These are phyloP conservation scores for cat (Felis catus) DNA, from an alignment of 2,113 vertebrate genomes.

Conservation along the genomic window DNA sequence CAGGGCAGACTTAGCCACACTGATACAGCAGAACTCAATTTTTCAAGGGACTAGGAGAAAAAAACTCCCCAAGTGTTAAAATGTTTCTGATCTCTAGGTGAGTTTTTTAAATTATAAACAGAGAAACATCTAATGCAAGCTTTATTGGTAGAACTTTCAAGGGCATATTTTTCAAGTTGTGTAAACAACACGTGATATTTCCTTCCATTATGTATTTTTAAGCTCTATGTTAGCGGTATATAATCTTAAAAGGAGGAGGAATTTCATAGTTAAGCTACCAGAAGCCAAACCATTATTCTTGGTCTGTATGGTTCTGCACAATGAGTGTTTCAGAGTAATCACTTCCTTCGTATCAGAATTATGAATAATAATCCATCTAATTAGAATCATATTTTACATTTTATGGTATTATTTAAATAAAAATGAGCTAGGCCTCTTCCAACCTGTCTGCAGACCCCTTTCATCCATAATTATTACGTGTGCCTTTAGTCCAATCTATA, in stretches of 20 bases:
- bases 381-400: slow-evolving; percentile 9
- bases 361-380: not conserved
- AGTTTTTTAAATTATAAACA: slow-evolving; percentile 54
- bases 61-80: slow-evolving; percentile 33
- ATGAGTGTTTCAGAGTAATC: not conserved
- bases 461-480: not conserved
- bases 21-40: slow-evolving; percentile 67
- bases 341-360: not conserved
- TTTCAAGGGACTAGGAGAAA: slow-evolving; percentile 37
- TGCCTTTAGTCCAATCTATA: not conserved
- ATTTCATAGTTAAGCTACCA: slow-evolving; percentile 17
- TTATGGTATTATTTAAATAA: not conserved
- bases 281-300: not conserved
- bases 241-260: not conserved
- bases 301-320: not conserved
- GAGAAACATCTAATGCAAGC: not conserved
- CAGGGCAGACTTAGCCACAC: slow-evolving; percentile 31
- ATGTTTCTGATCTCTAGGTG: slow-evolving; percentile 16
- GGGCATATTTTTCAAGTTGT: slow-evolving; percentile 38
- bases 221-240: not conserved
- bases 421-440: not conserved
- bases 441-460: not conserved
- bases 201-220: slow-evolving; percentile 11
- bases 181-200: slow-evolving; percentile 52
- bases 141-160: slow-evolving; percentile 29